Percentiles rank a stretch among this genome's conserved stretches.
These are phyloP conservation scores for Drosophila lutescens DNA, from an alignment of 2,888 invertebrate genomes.

Conservation along the genomic window DNA sequence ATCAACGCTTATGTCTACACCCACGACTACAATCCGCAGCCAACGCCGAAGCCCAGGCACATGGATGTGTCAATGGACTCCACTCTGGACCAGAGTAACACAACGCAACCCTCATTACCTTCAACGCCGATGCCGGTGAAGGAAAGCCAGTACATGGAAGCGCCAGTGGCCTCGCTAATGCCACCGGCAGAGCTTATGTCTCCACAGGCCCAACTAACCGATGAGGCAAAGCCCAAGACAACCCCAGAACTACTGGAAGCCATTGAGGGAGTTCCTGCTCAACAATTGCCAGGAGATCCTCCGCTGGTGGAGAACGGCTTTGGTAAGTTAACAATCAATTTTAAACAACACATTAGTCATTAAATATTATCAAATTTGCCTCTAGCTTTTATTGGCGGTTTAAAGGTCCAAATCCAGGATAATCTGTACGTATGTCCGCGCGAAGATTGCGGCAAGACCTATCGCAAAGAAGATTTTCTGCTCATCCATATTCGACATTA, in stretches of 20 bases:
- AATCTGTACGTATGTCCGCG: conserved; percentile 90
- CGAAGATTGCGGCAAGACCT: conserved; percentile 93
- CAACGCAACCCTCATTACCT: conserved; percentile 24
- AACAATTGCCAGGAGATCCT: conserved; percentile 26
- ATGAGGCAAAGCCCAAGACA: conserved; percentile 23
- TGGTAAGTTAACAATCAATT: conserved; percentile 61
- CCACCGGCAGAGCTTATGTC: conserved; percentile 83
- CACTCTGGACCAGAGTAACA: conserved; percentile 42
- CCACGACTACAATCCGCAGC: conserved; percentile 82
- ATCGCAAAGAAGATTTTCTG: conserved; percentile 94
- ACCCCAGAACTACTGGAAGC: conserved; percentile 1
- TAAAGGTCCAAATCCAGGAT: conserved; percentile 89
- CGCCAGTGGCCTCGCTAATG: conserved; percentile 77
- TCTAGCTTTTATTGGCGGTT: conserved; percentile 86
- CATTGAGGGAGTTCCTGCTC: not conserved
- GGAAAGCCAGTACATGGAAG: conserved; percentile 74
- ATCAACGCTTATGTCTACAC: conserved; percentile 84
- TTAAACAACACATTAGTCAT: too few species aligned
- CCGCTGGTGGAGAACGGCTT: conserved; percentile 77
- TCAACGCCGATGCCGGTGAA: conserved; percentile 51
- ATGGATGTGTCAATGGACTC: conserved; percentile 62
- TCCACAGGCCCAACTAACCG: conserved; percentile 53
- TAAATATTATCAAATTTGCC: too few species aligned
- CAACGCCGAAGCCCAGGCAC: conserved; percentile 66
- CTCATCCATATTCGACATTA: conserved; percentile 98